Evolutionary conservation across 2,797 vertebrate genomes (phyloP).

Genomic region (Melopsittacus undulatus): DNA sequence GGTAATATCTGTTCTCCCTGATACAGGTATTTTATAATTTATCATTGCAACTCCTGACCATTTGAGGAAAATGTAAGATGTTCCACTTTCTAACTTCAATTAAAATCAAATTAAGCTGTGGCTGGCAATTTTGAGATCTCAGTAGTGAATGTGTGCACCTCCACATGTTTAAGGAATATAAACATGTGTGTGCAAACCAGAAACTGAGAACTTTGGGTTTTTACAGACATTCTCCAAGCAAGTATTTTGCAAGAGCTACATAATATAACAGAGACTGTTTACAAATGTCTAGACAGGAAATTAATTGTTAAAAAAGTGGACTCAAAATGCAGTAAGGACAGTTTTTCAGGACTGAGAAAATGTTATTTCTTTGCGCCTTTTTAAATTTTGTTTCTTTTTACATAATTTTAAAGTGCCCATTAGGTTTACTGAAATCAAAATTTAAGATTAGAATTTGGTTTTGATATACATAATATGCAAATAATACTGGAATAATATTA

Average conservation of each 20-base stretch:
- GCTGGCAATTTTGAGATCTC: not conserved
- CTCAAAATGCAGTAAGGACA: not conserved
- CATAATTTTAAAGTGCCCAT: not conserved
- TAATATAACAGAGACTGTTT: not conserved
- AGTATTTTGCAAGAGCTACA: not conserved
- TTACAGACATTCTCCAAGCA: not conserved
- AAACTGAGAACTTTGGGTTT: not conserved
- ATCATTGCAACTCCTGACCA: not conserved
- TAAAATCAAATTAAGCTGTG: not conserved
- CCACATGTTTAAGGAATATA: fast-evolving
- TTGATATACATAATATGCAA: not conserved
- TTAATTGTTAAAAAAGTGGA: not conserved
- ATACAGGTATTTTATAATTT: not conserved
- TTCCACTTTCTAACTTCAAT: not conserved
- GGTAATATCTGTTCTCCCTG: not conserved
- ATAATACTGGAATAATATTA: not conserved
- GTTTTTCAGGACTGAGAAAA: not conserved
- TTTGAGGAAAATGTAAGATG: not conserved
- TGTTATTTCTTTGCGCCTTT: fast-evolving
- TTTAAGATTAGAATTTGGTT: not conserved
- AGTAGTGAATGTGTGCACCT: not conserved
- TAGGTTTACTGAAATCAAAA: not conserved
- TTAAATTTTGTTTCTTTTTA: not conserved
- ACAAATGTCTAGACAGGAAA: not conserved
- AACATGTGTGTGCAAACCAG: not conserved